A percentile compares a stretch with the other conserved stretches of the same genome.
These are phyloP conservation scores for Volucella zonaria DNA, from an alignment of 2,888 invertebrate species.

Conservation along the genomic window DNA sequence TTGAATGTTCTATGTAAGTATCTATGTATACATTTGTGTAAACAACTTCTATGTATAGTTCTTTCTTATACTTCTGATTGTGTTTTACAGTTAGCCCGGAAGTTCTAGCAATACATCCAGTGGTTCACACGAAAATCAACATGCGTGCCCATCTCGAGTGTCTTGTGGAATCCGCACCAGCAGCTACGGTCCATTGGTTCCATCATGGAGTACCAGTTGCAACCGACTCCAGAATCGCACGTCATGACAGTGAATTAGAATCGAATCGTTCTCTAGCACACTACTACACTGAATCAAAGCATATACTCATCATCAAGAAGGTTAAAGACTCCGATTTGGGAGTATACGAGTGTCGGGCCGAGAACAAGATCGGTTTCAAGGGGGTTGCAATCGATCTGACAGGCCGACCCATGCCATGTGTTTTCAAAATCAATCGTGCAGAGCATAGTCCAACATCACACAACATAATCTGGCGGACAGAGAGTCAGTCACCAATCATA, in stretches of 20 bases:
- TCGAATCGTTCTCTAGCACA: slow-evolving; percentile 82
- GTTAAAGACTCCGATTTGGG: slow-evolving; percentile 89
- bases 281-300: slow-evolving; percentile 84
- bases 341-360: slow-evolving; percentile 90
- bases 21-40: neutral
- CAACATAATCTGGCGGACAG: slow-evolving; percentile 92
- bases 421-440: slow-evolving; percentile 81
- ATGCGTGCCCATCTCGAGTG: slow-evolving; percentile 88
- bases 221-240: slow-evolving; percentile 81
- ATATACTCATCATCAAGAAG: slow-evolving; percentile 87
- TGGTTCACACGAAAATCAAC: slow-evolving; percentile 90
- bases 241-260: slow-evolving; percentile 82
- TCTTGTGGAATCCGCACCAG: slow-evolving; percentile 87
- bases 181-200: slow-evolving; percentile 88
- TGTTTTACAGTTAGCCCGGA: slow-evolving; percentile 88
- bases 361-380: slow-evolving; percentile 88
- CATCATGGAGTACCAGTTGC: slow-evolving; percentile 85
- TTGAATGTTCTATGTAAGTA: slow-evolving; percentile 88
- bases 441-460: slow-evolving; percentile 84
- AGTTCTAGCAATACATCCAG: slow-evolving; percentile 85
- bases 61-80: slow-evolving; percentile 25
- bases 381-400: slow-evolving; percentile 89
- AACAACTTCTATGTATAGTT: slow-evolving; percentile 9
- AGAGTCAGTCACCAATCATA: slow-evolving; percentile 90
- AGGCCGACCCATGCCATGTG: slow-evolving; percentile 83